Base-by-base conservation (phyloP, 2,888 invertebrate species). In the Cataglyphis altisquamis region DNA sequence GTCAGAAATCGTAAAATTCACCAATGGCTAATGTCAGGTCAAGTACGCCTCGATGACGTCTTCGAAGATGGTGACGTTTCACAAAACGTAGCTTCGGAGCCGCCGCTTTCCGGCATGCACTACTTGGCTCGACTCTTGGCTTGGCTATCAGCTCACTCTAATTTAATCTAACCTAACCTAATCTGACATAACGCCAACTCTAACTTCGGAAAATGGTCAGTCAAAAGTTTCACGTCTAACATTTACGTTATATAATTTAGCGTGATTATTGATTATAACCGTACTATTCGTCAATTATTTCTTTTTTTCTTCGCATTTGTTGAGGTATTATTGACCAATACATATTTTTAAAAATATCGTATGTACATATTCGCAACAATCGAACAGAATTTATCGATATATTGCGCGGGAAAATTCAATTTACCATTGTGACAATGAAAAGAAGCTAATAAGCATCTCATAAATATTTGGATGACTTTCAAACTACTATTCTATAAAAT, bases 121-220 rank as follows among this genome's bases (percentile, higher is more conserved):
- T 32, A 4, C 2, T 36, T n/a, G 21, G 12, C 29, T 29, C 32
- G 32, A n/a, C 36, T 6, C 36, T 36, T 36, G 36, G 6, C 41
- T 21, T 52, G n/a, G 21, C 21, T 10, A 25, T n/a, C 15, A 45
- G 25, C 36, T 18, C 18, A 18, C 3, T 4, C 48, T 62, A 67
- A 75, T 57, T 66, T 75, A 80, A 85, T 32, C 80, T 66, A 21
- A 21, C 9, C 55, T n/a, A 55, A 55, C 9, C 9, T 55, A n/a
- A 52, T 45, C 45, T 45, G 4, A 45, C 45, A 4, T 45, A n/a
- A 52, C 41, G 0, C 12, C 15, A 45, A 45, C 6, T 1, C 57
- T 57, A 57, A 21, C 48, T 45, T 48, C 68, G 3, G 3, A 9
- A 52, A 21, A 32, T 21, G 12, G 9, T 32, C 55, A 36, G 0